Conservation (phyloP, 2,113 vertebrate species). For the Scopus umbretta region DNA sequence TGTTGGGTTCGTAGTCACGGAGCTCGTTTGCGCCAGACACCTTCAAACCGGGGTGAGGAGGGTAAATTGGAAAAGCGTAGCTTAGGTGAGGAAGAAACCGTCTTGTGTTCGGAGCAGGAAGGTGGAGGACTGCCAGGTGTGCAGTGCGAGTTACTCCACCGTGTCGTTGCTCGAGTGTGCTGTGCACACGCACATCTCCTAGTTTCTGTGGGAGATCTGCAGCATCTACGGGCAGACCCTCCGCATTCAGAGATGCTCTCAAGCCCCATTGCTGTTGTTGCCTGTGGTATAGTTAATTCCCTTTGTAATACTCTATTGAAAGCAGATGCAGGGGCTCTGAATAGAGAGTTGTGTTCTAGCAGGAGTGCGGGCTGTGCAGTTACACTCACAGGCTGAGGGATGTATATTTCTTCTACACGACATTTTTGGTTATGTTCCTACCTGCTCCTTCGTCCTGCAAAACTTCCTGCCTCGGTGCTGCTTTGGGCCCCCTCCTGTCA, state of each 20-base stretch:
- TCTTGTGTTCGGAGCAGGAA: not conserved
- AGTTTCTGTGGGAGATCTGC: not conserved
- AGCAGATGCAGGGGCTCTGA: conserved; percentile 14
- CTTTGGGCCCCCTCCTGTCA: not conserved
- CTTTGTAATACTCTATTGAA: not conserved
- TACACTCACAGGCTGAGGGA: not conserved
- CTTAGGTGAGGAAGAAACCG: not conserved
- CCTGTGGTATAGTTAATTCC: not conserved
- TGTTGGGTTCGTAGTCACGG: not conserved
- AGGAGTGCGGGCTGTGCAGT: not conserved
- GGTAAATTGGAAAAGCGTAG: not conserved
- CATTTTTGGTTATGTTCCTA: not conserved
- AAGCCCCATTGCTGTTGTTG: not conserved
- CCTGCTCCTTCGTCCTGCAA: rapidly evolving
- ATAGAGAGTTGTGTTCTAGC: not conserved
- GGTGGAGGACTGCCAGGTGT: not conserved
- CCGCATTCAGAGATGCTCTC: not conserved
- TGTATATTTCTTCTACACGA: not conserved
- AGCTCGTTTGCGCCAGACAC: not conserved
- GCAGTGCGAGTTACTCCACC: not conserved
- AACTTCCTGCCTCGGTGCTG: not conserved
- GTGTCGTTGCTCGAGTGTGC: rapidly evolving
- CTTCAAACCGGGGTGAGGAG: not conserved
- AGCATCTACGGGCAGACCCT: not conserved
- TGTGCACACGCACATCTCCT: not conserved